Base-by-base conservation (phyloP, 2,888 invertebrate species). In the Lepeophtheirus nordmannii region DNA sequence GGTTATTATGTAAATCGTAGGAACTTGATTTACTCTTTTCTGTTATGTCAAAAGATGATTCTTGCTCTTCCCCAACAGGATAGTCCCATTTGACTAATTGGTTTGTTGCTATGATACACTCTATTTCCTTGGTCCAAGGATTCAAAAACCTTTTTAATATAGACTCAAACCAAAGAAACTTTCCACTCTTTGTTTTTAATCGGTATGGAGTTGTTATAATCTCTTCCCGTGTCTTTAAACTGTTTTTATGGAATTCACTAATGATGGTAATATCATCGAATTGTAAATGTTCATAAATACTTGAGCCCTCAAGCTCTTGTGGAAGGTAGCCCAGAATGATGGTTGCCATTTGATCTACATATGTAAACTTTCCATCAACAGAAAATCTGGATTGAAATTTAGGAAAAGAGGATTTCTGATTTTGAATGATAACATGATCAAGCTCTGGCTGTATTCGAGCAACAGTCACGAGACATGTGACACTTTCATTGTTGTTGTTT, bases 91-190 rank as follows among this genome's bases (percentile, higher is more conserved):
- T 46, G 14, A 46, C 5, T 17, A 46, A 23, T 20, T 30, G 20
- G 77, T 92, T 91, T 75, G 87, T 89, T 0, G 90, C 86, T 70
- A 91, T 85, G 69, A 93, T 80, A 74, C 86, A 89, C 73, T 94
- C 93, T 69, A 90, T 84, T 73, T 93, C 93, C 76, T 90, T 90
- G 0, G 92, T 93, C 92, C 92, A 93, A 0, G 94, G 94, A 77
- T 93, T 93, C 72, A 83, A 83, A 75, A 94, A 92, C 0, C 87
- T 84, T 71, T 86, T 89, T 84, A 89, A 89, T 73, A 85, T 86
- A 68, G 89, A 90, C 73, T 85, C 85, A 17, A 93, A 76, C 65
- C 82, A 81, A 7, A 85, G 81, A 72, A 82, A 86, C 3, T 81
- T 79, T 64, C 86, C 86, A 72, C 85, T 85, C 76, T 89, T 89